A percentile compares a stretch with the other conserved stretches of the same genome.
Conservation (phyloP, 64 coral and sea anemone species). For the Montipora foliosa region DNA sequence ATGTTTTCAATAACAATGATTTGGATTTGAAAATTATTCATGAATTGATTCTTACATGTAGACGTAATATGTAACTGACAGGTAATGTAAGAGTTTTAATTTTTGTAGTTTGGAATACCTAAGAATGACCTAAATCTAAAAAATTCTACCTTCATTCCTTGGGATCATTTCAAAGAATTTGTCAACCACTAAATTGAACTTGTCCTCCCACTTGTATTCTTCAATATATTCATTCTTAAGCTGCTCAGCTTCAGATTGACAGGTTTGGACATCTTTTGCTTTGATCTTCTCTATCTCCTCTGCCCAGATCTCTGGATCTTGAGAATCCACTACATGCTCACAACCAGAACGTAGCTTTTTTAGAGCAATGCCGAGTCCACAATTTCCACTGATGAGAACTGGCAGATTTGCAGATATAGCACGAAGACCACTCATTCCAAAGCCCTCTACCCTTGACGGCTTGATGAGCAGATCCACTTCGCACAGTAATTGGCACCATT, state of each 20-base stretch:
- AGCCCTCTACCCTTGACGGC: slow-evolving; percentile 26
- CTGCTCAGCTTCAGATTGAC: neutral
- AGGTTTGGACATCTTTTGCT: neutral
- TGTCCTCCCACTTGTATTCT: neutral
- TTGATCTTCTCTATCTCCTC: slow-evolving; percentile 4
- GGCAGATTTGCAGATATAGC: slow-evolving; percentile 24
- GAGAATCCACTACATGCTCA: slow-evolving; percentile 1
- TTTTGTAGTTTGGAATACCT: neutral
- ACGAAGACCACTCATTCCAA: slow-evolving; percentile 44
- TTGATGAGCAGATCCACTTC: slow-evolving; percentile 44
- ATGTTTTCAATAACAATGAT: no score
- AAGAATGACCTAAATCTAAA: neutral
- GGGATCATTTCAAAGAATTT: neutral
- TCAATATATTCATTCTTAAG: neutral
- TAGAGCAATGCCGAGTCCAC: slow-evolving; percentile 18
- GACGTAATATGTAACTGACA: no score
- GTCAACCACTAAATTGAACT: neutral
- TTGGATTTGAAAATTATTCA: no score
- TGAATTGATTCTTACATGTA: no score
- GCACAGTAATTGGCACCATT: slow-evolving; percentile 7
- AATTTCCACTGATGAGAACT: slow-evolving; percentile 29
- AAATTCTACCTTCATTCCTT: neutral
- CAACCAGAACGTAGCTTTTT: slow-evolving; percentile 13
- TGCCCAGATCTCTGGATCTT: slow-evolving; percentile 28
- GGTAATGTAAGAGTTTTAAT: no score